Conservation (phyloP, 1,140 invertebrate genomes). For the Drosophila nebulosa region DNA sequence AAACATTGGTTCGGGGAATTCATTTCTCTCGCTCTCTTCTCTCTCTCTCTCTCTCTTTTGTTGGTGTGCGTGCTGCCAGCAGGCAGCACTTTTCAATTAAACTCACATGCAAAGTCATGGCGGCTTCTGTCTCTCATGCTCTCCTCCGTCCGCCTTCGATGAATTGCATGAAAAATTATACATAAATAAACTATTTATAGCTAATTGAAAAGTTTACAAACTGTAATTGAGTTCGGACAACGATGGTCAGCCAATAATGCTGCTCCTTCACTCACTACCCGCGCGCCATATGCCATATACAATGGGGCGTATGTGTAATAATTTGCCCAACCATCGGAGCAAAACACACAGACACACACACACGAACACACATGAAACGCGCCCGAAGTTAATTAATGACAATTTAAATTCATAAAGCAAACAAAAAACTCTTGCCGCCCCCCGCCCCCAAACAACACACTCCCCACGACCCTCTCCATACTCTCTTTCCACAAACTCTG, state of each 20-base stretch:
- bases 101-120: conserved; percentile 42
- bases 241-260: conserved; percentile 38
- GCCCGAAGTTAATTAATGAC: conserved; percentile 72
- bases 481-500: neutral
- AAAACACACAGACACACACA: neutral
- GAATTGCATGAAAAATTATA: conserved; percentile 72
- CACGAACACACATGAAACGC: neutral
- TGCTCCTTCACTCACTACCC: neutral
- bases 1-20: neutral
- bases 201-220: conserved; percentile 79
- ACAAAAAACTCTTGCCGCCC: conserved; percentile 19
- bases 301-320: conserved; percentile 59
- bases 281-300: neutral
- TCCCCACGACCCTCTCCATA: too few relatives aligned
- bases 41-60: neutral
- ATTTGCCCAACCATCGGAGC: conserved; percentile 20
- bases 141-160: conserved; percentile 18
- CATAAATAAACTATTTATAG: conserved; percentile 74
- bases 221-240: conserved; percentile 72
- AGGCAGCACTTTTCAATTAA: conserved; percentile 57
- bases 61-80: too few relatives aligned
- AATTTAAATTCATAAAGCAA: conserved; percentile 80
- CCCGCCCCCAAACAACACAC: neutral
- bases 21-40: too few relatives aligned
- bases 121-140: neutral